Evolutionary conservation across 2,113 vertebrate genomes (phyloP), one percentile per base, ranked within the genome.

Genomic region (Labeo rohita): DNA sequence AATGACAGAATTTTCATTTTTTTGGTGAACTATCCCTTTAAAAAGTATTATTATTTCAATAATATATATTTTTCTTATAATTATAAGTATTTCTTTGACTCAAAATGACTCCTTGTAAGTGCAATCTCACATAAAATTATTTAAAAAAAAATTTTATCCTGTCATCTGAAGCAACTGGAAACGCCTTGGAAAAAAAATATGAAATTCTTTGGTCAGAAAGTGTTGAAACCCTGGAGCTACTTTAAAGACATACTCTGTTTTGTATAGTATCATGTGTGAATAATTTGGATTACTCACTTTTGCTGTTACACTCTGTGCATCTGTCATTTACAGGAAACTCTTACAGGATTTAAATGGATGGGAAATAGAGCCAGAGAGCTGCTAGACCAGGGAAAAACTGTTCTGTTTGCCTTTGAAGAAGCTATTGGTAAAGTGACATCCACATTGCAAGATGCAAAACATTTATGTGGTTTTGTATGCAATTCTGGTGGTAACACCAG

Each of bases 291-390:
- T n/a, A 16, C 16, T 56, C 15, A 0, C 50, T 47, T 9, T 18
- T n/a, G 5, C 7, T 80, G 4, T 80, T 45, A 15, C 9, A 65
- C 11, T 34, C 36, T 34, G 28, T 56, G 16, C 65, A 11, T 63
- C 75, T 39, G 16, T 39, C 56, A 2, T 39, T 21, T 91, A 86
- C 88, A 99, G 98, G 98, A 99, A 94, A 99, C 98, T 0, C 89
- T 99, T 78, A 99, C 98, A 1, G 98, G 98, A 83, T 99, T 99
- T 91, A 99, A 99, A 88, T 99, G 98, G 98, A 99, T 99, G 98
- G 98, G 98, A 84, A 99, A 98, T 93, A 92, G 97, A 94, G 96
- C 97, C 86, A 96, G 93, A 77, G 96, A 98, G 85, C 96, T 99
- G 16, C 93, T 96, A 92, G 96, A 98, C 87, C 95, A 98, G 90